Evolutionary conservation across 2,888 invertebrate genomes (phyloP).

Genomic region (Lycaena phlaeas): DNA sequence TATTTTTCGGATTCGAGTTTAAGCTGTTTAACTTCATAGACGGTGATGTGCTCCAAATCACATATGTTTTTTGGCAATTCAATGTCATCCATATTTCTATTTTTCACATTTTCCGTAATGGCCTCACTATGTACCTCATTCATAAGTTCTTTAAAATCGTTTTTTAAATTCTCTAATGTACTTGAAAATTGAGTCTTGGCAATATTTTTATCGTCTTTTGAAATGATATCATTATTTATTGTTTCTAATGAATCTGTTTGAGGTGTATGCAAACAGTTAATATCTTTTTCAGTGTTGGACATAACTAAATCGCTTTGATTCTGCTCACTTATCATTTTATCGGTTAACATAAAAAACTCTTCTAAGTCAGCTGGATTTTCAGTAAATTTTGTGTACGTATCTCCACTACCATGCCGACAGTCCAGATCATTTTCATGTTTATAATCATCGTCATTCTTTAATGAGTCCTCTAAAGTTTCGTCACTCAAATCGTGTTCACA

Average conservation of each 20-base stretch:
- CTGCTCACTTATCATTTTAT: slow-evolving; percentile 41
- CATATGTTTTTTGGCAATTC: slow-evolving; percentile 32
- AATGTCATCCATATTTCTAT: slow-evolving; percentile 18
- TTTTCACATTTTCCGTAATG: slow-evolving; percentile 20
- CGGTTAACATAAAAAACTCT: slow-evolving; percentile 56
- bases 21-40: slow-evolving; percentile 46
- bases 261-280: slow-evolving; percentile 50
- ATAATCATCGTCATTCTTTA: slow-evolving; percentile 26
- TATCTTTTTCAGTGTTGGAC: slow-evolving; percentile 24
- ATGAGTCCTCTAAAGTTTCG: slow-evolving; percentile 36
- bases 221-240: slow-evolving; percentile 27
- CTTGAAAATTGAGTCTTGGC: slow-evolving; percentile 40
- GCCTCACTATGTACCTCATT: slow-evolving; percentile 29
- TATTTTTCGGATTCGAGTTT: slow-evolving; percentile 25
- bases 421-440: slow-evolving; percentile 26
- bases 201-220: slow-evolving; percentile 15
- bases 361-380: slow-evolving; percentile 54
- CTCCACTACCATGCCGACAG: slow-evolving; percentile 53
- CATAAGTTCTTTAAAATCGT: slow-evolving; percentile 44
- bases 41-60: slow-evolving; percentile 57
- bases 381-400: slow-evolving; percentile 61
- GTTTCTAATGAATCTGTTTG: slow-evolving; percentile 52
- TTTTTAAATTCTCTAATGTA: slow-evolving; percentile 47
- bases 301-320: slow-evolving; percentile 11
- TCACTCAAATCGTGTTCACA: slow-evolving; percentile 41